These are phyloP conservation scores for Anneissia japonica DNA, from an alignment of 35 echinoderm and acorn worm species.

Conservation along the genomic window DNA sequence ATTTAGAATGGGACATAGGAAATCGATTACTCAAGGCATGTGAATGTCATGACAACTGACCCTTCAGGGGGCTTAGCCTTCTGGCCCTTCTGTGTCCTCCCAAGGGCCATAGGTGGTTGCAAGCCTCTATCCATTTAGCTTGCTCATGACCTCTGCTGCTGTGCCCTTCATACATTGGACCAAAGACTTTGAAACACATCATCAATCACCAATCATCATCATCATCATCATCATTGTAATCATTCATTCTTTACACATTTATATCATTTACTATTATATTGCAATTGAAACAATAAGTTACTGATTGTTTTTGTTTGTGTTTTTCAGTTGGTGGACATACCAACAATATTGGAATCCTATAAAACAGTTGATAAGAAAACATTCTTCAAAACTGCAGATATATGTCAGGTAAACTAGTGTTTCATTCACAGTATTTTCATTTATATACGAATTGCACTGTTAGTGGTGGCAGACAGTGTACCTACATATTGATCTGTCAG, in stretches of 20 bases:
- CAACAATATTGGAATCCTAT: slow-evolving; percentile 73
- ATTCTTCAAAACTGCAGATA: slow-evolving; percentile 93
- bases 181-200: background rate
- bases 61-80: background rate
- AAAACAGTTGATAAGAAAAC: slow-evolving; percentile 98
- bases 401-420: slow-evolving; percentile 80
- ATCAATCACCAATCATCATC: background rate
- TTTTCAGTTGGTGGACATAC: slow-evolving; percentile 82
- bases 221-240: too few relatives aligned
- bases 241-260: too few relatives aligned
- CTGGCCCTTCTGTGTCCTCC: background rate
- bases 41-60: too few relatives aligned
- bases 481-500: too few relatives aligned
- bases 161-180: background rate
- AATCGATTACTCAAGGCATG: too few relatives aligned
- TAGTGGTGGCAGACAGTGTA: too few relatives aligned
- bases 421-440: too few relatives aligned
- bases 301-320: background rate
- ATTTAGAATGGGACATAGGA: too few relatives aligned
- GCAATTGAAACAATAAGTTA: background rate
- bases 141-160: too few relatives aligned
- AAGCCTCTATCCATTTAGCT: too few relatives aligned
- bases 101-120: background rate
- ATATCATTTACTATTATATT: background rate
- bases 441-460: too few relatives aligned